Percentiles rank a stretch among this genome's conserved stretches.
These are phyloP conservation scores for Leptonema lineaticorne DNA, from an alignment of 1,140 invertebrate species.

Conservation along the genomic window DNA sequence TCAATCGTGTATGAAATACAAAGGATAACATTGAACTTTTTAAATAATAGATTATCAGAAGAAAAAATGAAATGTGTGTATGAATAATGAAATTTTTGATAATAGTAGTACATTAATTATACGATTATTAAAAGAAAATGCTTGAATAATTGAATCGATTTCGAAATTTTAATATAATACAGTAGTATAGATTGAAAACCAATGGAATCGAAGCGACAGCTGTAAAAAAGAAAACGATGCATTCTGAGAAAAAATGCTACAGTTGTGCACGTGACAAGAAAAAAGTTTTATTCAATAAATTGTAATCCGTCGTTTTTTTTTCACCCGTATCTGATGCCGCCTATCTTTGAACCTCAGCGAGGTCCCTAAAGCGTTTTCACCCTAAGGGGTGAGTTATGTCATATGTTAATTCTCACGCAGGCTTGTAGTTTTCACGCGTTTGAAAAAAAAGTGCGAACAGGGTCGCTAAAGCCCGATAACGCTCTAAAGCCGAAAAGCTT, in stretches of 20 bases:
- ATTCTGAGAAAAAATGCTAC: neutral
- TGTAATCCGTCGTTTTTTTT: conserved; percentile 19
- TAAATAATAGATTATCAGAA: no score
- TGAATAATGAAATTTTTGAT: no score
- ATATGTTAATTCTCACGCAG: conserved; percentile 37
- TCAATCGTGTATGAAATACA: no score
- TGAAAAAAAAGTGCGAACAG: conserved; percentile 14
- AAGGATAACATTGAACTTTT: no score
- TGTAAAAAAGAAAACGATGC: neutral
- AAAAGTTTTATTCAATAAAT: conserved; percentile 27
- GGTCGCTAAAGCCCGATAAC: conserved; percentile 15
- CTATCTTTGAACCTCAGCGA: neutral
- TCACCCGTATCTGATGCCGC: conserved; percentile 1
- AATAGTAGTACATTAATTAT: no score
- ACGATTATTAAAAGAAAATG: no score
- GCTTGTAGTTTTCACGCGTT: conserved; percentile 20
- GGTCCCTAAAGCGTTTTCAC: neutral
- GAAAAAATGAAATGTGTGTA: no score
- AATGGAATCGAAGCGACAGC: no score
- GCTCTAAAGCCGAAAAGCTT: conserved; percentile 16
- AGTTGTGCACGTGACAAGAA: conserved; percentile 14
- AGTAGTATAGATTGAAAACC: no score
- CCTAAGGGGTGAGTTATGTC: no score
- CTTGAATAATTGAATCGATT: no score
- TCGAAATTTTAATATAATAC: no score